Evolutionary conservation across 2,113 vertebrate genomes (phyloP), one percentile per base, ranked within the genome.

Genomic region (Alaudala cheleensis): DNA sequence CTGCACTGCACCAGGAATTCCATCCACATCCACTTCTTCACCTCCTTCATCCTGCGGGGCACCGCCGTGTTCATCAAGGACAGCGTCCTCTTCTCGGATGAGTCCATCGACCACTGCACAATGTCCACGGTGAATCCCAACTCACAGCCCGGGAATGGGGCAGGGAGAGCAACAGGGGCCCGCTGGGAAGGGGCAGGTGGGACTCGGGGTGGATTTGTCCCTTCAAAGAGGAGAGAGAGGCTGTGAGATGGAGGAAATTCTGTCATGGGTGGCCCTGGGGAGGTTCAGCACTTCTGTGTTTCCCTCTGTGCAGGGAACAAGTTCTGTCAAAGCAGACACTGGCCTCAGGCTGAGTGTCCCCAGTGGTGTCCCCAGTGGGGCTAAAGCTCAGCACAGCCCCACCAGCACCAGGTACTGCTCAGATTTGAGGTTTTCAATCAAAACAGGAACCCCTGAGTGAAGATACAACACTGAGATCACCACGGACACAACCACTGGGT

Each of bases 1-100:
- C 98, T 99, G 85, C 98, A 97, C 77, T 99, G 99, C 86, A 98
- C 98, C 94, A 98, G 98, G 85, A 99, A 99, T 91, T 99, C 98
- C 96, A 99, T 99, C 95, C 99, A 99, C 97, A 96, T 99, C 94
- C 98, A 99, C 96, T 97, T 99, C 70, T 99, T 99, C 95, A 92
- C 97, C 57, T 99, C 99, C 67, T 99, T 99, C 81, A 93, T 99
- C 47, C 97, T 99, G 91, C 97, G 98, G 11, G 98, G 98, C 58
- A 97, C 95, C 1, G 98, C 98, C 0, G 98, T 99, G 33, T 98
- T 99, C 92, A 93, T 98, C 80, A 99, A 99, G 96, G 99, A 99
- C 6, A 39, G 95, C 0, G 78, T 99, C 61, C 97, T 99, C 77
- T 99, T 99, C 86, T 98, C 98, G 0, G 98, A 99, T 0, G 98